These are phyloP conservation scores for Drosophila lutescens DNA, from an alignment of 2,888 invertebrate genomes.

Conservation along the genomic window DNA sequence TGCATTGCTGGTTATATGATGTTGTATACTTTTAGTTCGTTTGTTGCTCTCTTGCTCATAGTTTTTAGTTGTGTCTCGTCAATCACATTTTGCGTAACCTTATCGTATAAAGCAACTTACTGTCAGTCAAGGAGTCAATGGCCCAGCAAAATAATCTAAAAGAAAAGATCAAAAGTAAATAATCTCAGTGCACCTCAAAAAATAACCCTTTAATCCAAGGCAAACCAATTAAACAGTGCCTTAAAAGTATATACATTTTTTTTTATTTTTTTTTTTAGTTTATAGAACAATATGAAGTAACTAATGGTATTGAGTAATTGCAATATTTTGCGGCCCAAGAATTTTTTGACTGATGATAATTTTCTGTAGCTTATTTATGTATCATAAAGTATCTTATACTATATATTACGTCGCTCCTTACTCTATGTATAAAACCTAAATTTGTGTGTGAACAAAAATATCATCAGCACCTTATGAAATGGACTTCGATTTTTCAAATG, in stretches of 20 bases:
- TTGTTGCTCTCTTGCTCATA: constrained; percentile 60
- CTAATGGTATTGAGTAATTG: constrained; percentile 20
- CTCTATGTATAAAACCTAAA: constrained; percentile 67
- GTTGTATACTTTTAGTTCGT: constrained; percentile 60
- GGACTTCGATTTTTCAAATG: constrained; percentile 84
- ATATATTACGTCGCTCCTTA: constrained; percentile 76
- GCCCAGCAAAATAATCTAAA: constrained; percentile 72
- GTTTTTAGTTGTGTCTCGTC: constrained; percentile 77
- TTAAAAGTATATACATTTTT: constrained; percentile 8
- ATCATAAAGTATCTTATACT: constrained; percentile 65
- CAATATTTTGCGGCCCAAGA: constrained; percentile 80
- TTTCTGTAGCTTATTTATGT: constrained; percentile 74
- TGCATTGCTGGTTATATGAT: constrained; percentile 82
- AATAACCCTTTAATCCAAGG: constrained; percentile 21
- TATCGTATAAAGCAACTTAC: constrained; percentile 64
- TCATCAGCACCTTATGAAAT: constrained; percentile 83
- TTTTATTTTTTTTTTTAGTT: constrained; percentile 23
- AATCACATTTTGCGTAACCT: constrained; percentile 70
- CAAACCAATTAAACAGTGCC: constrained; percentile 3
- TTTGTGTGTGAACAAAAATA: constrained; percentile 84
- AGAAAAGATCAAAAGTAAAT: constrained; percentile 12
- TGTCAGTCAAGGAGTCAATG: constrained; percentile 83
- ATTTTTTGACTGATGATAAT: constrained; percentile 84
- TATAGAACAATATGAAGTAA: constrained; percentile 32
- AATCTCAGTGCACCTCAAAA: constrained; percentile 32